Percentiles rank a stretch among this genome's conserved stretches.
Conservation (phyloP, 2,797 vertebrate genomes). For the Amazona ochrocephala region DNA sequence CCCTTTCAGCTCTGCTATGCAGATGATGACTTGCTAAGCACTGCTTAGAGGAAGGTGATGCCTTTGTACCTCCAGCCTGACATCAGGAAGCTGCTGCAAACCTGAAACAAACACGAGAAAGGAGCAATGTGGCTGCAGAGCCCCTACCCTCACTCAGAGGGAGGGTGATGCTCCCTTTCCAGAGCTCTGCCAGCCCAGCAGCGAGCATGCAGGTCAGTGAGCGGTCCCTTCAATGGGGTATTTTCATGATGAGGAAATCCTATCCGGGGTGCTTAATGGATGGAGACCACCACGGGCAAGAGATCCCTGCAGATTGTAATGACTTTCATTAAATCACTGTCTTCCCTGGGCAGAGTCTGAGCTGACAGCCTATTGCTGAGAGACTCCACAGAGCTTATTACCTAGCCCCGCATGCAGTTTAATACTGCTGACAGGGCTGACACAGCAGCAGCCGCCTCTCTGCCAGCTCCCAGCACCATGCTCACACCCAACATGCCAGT, state of each 20-base stretch:
- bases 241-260: not conserved
- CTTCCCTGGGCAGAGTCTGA: slow-evolving; percentile 23
- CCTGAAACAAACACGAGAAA: not conserved
- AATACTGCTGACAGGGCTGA: not conserved
- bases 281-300: not conserved
- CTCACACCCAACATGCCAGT: not conserved
- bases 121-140: not conserved
- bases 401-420: not conserved
- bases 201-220: accelerated
- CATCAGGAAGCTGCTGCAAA: not conserved
- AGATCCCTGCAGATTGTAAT: not conserved
- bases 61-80: not conserved
- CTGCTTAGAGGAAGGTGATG: not conserved
- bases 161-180: not conserved
- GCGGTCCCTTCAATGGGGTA: accelerated
- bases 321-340: slow-evolving; percentile 36
- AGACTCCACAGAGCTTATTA: not conserved
- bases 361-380: slow-evolving; percentile 32
- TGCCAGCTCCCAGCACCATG: not conserved
- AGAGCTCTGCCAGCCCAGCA: not conserved
- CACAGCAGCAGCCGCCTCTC: not conserved
- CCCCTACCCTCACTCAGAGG: accelerated
- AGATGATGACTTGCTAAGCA: not conserved
- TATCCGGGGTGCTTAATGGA: not conserved
- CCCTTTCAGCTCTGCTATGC: not conserved